Percentiles rank a stretch among this genome's conserved stretches.
These are phyloP conservation scores for Trichacis sp. DNA, from an alignment of 2,888 invertebrate genomes.

Conservation along the genomic window DNA sequence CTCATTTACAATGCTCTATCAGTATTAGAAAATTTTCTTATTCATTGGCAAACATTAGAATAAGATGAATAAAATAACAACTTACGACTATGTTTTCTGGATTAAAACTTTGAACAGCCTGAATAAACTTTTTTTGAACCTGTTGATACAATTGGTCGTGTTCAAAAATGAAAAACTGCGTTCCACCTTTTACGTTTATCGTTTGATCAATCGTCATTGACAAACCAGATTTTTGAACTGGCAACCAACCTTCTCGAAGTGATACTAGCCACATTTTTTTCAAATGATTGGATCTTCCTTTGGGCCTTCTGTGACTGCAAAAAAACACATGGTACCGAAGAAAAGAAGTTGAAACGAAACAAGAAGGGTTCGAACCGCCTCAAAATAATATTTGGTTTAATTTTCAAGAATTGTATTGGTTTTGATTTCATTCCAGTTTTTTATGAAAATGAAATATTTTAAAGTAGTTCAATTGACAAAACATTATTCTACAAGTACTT, in stretches of 20 bases:
- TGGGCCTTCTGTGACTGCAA: conserved; percentile 72
- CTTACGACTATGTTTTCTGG: conserved; percentile 82
- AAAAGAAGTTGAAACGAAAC: too few species aligned
- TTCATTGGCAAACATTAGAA: not conserved
- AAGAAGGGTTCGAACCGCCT: too few species aligned
- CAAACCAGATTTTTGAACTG: conserved; percentile 78
- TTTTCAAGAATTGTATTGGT: too few species aligned
- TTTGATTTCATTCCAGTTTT: too few species aligned
- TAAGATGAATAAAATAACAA: not conserved
- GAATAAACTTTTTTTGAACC: conserved; percentile 80
- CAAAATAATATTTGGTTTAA: too few species aligned
- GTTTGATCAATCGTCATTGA: conserved; percentile 76
- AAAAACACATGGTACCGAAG: too few species aligned
- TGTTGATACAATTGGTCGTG: conserved; percentile 81
- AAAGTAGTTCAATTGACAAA: too few species aligned
- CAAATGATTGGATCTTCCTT: conserved; percentile 72
- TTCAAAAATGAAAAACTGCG: conserved; percentile 79
- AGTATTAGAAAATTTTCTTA: conserved; percentile 19
- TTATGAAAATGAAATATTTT: too few species aligned
- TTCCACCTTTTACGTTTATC: conserved; percentile 66
- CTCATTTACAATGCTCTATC: conserved; percentile 76
- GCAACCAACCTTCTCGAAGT: conserved; percentile 81
- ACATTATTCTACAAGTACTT: too few species aligned
- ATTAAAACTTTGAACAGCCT: conserved; percentile 83
- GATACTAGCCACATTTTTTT: conserved; percentile 78